These are phyloP conservation scores for Indri indri DNA, from an alignment of 2,113 vertebrate genomes.

Conservation along the genomic window DNA sequence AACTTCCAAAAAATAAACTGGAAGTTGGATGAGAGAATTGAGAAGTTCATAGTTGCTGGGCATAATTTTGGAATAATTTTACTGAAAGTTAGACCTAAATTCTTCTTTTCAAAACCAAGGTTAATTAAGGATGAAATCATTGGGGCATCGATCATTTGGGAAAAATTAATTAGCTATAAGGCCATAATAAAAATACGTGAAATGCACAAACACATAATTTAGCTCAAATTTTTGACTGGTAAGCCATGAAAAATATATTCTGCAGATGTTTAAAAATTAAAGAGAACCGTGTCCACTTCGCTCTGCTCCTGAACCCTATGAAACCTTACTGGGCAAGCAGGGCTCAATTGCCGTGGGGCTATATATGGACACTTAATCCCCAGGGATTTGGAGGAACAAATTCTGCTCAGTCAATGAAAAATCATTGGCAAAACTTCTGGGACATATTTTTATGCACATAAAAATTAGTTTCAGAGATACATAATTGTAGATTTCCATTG, in stretches of 20 bases:
- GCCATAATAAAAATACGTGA: constrained; percentile 72
- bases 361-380: not conserved
- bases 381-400: not conserved
- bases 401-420: constrained; percentile 27
- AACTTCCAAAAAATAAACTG: not conserved
- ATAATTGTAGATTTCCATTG: not conserved
- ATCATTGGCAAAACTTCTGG: not conserved
- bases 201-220: constrained; percentile 72
- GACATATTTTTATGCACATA: not conserved
- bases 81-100: constrained; percentile 30
- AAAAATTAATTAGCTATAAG: constrained; percentile 71
- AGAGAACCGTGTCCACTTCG: constrained; percentile 24
- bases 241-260: constrained; percentile 63
- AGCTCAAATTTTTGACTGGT: constrained; percentile 61
- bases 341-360: not conserved
- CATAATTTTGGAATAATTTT: constrained; percentile 1
- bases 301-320: not conserved
- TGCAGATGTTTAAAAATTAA: constrained; percentile 71
- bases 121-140: constrained; percentile 73
- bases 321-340: constrained; percentile 41
- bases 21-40: not conserved
- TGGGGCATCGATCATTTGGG: constrained; percentile 69
- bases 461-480: not conserved
- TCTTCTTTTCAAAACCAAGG: constrained; percentile 45
- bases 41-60: not conserved